Evolutionary conservation across 2,797 vertebrate species (phyloP).

Genomic region (Apogon talboti): DNA sequence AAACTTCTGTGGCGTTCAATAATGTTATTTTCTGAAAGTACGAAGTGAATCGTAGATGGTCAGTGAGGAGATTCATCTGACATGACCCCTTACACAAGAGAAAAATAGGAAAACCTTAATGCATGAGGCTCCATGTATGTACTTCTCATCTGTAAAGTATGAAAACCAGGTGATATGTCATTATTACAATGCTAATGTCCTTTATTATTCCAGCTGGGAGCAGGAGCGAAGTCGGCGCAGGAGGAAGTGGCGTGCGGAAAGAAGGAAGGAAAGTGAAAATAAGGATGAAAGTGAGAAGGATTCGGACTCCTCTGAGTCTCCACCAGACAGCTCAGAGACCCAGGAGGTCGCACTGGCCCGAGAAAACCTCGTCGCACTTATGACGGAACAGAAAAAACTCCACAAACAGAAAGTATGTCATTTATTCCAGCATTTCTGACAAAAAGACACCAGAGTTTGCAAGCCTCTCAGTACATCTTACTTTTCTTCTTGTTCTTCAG

Average conservation of each 20-base stretch:
- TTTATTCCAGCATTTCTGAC: neutral
- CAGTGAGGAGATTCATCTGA: no score
- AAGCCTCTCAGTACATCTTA: neutral
- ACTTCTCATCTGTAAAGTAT: neutral
- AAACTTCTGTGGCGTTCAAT: no score
- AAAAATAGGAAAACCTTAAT: no score
- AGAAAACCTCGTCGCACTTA: slow-evolving; percentile 84
- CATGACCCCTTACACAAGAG: no score
- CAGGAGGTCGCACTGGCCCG: slow-evolving; percentile 84
- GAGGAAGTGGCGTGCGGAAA: slow-evolving; percentile 87
- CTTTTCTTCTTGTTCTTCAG: slow-evolving; percentile 62
- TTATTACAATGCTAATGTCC: neutral
- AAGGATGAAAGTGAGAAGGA: slow-evolving; percentile 90
- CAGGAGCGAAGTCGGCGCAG: slow-evolving; percentile 83
- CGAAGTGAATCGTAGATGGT: no score
- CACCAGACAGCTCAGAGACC: slow-evolving; percentile 83
- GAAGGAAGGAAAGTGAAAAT: slow-evolving; percentile 83
- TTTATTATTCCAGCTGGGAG: slow-evolving; percentile 84
- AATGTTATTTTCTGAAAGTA: no score
- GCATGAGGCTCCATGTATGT: no score
- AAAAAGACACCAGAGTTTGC: neutral
- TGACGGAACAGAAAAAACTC: slow-evolving; percentile 87
- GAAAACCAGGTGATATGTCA: neutral
- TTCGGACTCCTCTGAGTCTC: slow-evolving; percentile 86
- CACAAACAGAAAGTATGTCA: slow-evolving; percentile 85